Base-by-base conservation (phyloP, 1,140 invertebrate genomes). In the Probaryconus sp. region DNA sequence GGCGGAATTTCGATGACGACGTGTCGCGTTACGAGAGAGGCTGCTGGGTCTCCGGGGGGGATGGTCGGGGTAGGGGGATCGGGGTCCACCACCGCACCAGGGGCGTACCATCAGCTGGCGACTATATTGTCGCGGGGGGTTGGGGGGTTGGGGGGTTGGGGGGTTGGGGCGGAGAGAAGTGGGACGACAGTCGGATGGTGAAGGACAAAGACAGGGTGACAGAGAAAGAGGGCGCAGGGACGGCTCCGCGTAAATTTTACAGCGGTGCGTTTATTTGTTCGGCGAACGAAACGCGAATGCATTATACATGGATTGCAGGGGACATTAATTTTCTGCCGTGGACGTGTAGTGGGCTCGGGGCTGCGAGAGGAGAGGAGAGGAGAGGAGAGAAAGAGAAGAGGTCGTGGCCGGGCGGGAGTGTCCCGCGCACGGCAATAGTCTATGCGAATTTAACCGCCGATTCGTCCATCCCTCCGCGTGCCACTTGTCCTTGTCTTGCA, bases 291-390 rank as follows among this genome's bases (percentile, higher is more conserved):
- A 87, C 83, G 81, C 83, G 82, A 87, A 87, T 87, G 86, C 85
- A 87, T 87, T 87, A 87, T 87, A 87, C 85, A 87, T 87, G 85
- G 83, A 87, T 87, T 87, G 86, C 86, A 87, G 86, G 85, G 86
- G 86, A 87, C 85, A 88, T 88, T 88, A 86, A 88, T 88, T 88
- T 88, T 87, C 85, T 87, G 85, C 35, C 83, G 80, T 79, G 81
- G 85, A 87, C 86, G 82, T 88, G 80, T 83, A 87, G 84, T 84
- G 83, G 80, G 79, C 77, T 73, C 35, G 14, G 50, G 71, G 40
- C 33, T 48, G 47, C 51, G 26, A 26, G 47, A 63, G 47, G 61
- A 11, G 48, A 17, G 10, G 56, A 17, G 30, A 35, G 60, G 30
- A 37, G n/a, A n/a, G n/a, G n/a, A n/a, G n/a, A n/a, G n/a, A n/a